These are phyloP conservation scores for Muraenolepis orangiensis DNA, from an alignment of 2,797 vertebrate species.

Conservation along the genomic window DNA sequence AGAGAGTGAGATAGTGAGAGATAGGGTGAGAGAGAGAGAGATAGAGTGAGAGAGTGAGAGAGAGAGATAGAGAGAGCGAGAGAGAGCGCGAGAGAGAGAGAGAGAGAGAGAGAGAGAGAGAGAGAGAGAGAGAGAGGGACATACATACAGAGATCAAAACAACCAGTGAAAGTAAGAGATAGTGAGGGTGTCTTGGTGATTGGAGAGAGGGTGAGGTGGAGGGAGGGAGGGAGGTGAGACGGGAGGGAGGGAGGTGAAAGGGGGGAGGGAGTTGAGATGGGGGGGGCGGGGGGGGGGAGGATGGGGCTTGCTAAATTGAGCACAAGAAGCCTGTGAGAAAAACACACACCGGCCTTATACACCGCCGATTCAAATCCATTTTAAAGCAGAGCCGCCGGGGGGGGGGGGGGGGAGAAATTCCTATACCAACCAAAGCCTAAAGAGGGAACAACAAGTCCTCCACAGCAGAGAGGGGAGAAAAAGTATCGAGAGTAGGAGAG, in stretches of 20 bases:
- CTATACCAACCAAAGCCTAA: slow-evolving; percentile 64
- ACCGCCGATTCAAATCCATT: slow-evolving; percentile 84
- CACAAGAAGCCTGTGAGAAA: slow-evolving; percentile 77
- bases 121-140: neutral
- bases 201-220: no score
- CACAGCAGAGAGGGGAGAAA: no score
- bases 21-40: neutral
- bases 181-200: neutral
- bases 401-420: slow-evolving; percentile 76
- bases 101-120: neutral
- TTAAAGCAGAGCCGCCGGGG: slow-evolving; percentile 68
- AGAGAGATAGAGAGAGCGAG: neutral
- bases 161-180: neutral
- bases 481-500: no score
- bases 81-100: no score
- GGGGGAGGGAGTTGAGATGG: neutral
- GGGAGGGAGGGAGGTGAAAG: no score
- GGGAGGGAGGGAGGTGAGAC: no score
- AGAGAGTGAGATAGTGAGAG: no score
- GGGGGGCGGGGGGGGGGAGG: neutral
- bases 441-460: slow-evolving; percentile 67
- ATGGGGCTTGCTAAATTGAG: slow-evolving; percentile 24
- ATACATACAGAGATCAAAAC: no score
- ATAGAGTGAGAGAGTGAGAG: neutral
- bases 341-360: slow-evolving; percentile 86